Base-by-base conservation (phyloP, 2,888 invertebrate genomes). In the Drosophila kanekoi region DNA sequence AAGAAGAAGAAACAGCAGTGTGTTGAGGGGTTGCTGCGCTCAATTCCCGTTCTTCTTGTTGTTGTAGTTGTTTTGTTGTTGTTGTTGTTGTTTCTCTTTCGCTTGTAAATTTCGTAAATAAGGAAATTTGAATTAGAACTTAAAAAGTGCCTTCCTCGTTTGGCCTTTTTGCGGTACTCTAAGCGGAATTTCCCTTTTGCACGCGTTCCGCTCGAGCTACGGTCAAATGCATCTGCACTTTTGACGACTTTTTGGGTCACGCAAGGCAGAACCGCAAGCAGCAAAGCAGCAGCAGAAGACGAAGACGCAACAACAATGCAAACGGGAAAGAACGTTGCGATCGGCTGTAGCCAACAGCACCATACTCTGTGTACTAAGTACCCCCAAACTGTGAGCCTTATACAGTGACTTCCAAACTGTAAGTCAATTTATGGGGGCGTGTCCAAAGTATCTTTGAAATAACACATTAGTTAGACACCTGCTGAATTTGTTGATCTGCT, bases 181-280 rank as follows among this genome's bases (percentile, higher is more conserved):
- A 48, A 61, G 51, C 70, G 87, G 74, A 79, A 86, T 86, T 70
- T 74, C 88, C 79, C 67, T 72, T 72, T 77, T 56, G 64, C 61
- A 53, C 57, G 54, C 68, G 84, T 83, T 81, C 75, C 77, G 84
- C 81, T 78, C 61, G 81, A 76, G 41, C 64, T 83, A 65, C 44
- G 41, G 58, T 40, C 38, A 58, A 63, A 48, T 72, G 79, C 83
- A 79, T 77, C 74, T 81, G 83, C 78, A 82, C 68, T 79, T 14
- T 77, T 54, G 70, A 51, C 64, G 61, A 51, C 54, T 71, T 80
- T 87, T 87, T 86, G 77, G 84, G 87, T 86, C 85, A 85, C 88
- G 72, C 81, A 79, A 81, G 60, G 64, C 65, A 79, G 41, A 62
- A 47, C 53, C 45, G 45, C 68, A 43, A 20, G 59, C 38, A 70